A percentile compares a stretch with the other conserved stretches of the same genome.
Evolutionary conservation across 2,888 invertebrate genomes (phyloP).

Genomic region (Drosophila fulvimacula): DNA sequence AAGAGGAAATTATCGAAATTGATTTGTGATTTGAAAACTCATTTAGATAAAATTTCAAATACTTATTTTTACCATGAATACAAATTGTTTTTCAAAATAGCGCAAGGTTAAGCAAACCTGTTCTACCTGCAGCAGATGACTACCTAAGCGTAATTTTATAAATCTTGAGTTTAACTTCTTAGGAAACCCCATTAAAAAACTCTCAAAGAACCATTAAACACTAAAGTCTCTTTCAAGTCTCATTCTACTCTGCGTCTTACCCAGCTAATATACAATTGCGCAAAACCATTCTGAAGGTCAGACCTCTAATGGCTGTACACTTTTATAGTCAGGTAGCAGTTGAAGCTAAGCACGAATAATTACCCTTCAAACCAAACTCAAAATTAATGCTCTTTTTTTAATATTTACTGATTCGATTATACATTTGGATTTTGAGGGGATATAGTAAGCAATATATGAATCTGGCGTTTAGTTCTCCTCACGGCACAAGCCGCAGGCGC

Average conservation of each 20-base stretch:
- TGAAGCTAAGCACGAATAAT: no score
- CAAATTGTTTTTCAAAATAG: neutral
- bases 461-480: neutral
- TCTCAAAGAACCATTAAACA: neutral
- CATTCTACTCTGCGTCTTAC: neutral
- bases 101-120: neutral
- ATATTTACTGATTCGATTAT: conserved; percentile 2
- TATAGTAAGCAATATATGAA: neutral
- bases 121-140: neutral
- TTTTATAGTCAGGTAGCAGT: neutral
- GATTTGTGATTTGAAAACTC: neutral
- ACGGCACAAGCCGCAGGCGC: conserved; percentile 3
- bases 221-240: neutral
- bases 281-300: neutral
- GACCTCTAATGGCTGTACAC: neutral
- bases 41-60: neutral
- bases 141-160: neutral
- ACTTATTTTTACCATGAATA: neutral
- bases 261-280: neutral
- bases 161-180: neutral
- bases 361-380: neutral
- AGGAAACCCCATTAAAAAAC: neutral
- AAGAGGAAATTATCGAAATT: conserved; percentile 2
- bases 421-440: no score
- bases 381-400: conserved; percentile 7